A percentile compares a stretch with the other conserved stretches of the same genome.
Evolutionary conservation across 92 coral and sea anemone species (phyloP).

Genomic region (Blastomussa wellsi): DNA sequence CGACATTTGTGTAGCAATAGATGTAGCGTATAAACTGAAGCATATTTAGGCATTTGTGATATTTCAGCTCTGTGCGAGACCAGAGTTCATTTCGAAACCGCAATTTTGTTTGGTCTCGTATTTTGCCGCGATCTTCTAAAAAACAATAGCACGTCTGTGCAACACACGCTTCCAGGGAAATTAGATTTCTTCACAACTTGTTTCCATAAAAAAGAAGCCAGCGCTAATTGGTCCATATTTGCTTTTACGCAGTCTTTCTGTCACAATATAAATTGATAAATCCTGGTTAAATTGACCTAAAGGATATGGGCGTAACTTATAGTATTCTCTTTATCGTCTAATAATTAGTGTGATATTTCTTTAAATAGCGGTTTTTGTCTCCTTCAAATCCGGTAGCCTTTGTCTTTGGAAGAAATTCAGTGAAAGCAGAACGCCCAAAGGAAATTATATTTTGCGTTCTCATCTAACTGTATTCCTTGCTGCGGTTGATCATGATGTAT

Average conservation of each 20-base stretch:
- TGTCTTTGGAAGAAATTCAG: neutral
- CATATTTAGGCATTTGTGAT: neutral
- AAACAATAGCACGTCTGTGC: neutral
- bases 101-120: neutral
- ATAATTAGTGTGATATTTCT: constrained; percentile 16
- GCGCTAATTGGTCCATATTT: neutral
- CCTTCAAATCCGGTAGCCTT: neutral
- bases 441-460: neutral
- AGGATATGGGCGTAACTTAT: constrained; percentile 38
- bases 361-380: constrained; percentile 16
- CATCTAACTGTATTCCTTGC: neutral
- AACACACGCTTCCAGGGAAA: neutral
- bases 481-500: neutral
- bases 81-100: neutral
- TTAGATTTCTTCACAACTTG: neutral
- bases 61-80: too few relatives aligned
- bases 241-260: constrained; percentile 2
- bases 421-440: neutral
- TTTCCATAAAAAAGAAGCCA: neutral
- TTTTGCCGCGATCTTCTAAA: neutral
- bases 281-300: constrained; percentile 13
- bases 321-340: neutral
- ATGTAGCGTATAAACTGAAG: neutral
- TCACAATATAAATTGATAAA: constrained; percentile 3
- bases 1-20: neutral